These are phyloP conservation scores for Periparus ater DNA, from an alignment of 2,797 vertebrate species.

Conservation along the genomic window DNA sequence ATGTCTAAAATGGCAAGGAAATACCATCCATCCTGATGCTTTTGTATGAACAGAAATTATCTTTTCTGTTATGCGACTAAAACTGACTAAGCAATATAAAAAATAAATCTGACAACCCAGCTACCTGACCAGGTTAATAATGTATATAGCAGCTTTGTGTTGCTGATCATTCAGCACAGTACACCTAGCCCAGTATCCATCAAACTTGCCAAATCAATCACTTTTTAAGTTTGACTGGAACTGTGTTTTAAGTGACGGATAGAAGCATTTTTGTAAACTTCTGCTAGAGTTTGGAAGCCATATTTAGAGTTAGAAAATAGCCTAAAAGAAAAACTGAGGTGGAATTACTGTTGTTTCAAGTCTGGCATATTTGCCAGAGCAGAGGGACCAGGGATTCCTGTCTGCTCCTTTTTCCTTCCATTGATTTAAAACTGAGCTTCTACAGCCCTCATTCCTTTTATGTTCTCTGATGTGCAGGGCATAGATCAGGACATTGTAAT, in stretches of 20 bases:
- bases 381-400: neutral
- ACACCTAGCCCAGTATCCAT: neutral
- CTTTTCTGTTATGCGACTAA: neutral
- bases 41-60: neutral
- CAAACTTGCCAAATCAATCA: neutral
- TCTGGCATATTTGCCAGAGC: neutral
- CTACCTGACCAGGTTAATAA: slow-evolving; percentile 7
- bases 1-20: neutral
- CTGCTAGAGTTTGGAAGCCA: neutral
- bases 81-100: neutral
- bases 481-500: neutral
- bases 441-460: neutral
- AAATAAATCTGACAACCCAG: neutral
- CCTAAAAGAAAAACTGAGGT: neutral
- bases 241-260: neutral
- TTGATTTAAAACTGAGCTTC: neutral
- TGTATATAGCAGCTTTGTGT: neutral
- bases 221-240: neutral
- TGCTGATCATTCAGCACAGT: neutral
- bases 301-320: neutral
- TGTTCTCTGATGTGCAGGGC: neutral
- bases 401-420: neutral
- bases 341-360: neutral
- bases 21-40: neutral
- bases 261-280: neutral